These are phyloP conservation scores for Marcusenius ussheri DNA, from an alignment of 2,113 vertebrate genomes.

Conservation along the genomic window DNA sequence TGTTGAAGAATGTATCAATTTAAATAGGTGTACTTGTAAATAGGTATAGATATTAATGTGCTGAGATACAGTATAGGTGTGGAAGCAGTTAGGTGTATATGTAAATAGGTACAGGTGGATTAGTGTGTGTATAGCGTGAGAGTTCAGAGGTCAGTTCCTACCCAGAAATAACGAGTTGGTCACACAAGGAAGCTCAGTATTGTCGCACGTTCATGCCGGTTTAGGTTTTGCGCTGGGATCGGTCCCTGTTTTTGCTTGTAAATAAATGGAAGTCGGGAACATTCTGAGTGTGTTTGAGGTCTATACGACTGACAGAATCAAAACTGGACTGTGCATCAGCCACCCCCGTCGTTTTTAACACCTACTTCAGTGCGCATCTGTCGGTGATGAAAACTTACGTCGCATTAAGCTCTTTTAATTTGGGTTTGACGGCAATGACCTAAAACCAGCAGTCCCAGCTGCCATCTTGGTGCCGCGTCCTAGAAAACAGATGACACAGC, in stretches of 20 bases:
- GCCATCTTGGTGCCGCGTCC: slow-evolving; percentile 62
- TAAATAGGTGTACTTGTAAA: not conserved
- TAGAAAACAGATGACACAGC: slow-evolving; percentile 65
- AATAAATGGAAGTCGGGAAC: not conserved
- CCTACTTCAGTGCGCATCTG: slow-evolving; percentile 53
- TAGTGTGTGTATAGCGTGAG: not conserved
- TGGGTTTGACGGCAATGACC: slow-evolving; percentile 59
- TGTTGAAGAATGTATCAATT: not conserved
- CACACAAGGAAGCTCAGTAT: not conserved
- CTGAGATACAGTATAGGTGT: not conserved
- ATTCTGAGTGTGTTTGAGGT: slow-evolving; percentile 39
- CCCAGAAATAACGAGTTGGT: not conserved
- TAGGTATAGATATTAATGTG: not conserved
- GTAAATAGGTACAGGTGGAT: not conserved
- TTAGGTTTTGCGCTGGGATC: not conserved
- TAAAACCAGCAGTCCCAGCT: slow-evolving; percentile 53
- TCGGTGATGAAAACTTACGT: slow-evolving; percentile 54
- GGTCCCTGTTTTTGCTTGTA: not conserved
- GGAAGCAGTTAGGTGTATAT: not conserved
- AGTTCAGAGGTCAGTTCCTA: not conserved
- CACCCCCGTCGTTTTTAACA: slow-evolving; percentile 37
- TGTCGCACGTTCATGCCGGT: not conserved
- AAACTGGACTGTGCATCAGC: slow-evolving; percentile 45
- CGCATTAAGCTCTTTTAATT: slow-evolving; percentile 60
- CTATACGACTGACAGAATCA: slow-evolving; percentile 43